Conservation (phyloP, 2,113 vertebrate species). For the Halcyon senegalensis region DNA sequence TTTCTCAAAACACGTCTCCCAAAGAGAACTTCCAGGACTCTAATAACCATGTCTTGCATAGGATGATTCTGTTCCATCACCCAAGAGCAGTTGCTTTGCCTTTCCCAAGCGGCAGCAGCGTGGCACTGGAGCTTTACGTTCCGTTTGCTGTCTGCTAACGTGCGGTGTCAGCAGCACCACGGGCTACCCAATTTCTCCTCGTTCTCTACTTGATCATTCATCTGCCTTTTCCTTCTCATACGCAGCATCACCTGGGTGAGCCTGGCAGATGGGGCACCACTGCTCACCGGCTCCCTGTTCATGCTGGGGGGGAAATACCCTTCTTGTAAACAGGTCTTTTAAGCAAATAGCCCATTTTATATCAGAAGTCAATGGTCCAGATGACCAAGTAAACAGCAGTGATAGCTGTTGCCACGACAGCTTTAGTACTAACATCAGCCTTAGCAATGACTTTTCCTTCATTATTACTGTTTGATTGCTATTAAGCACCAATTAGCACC, state of each 20-base stretch:
- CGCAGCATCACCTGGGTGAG: neutral
- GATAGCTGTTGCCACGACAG: conserved; percentile 56
- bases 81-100: neutral
- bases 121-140: neutral
- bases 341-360: conserved; percentile 51
- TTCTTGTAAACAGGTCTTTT: conserved; percentile 39
- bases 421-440: conserved; percentile 50
- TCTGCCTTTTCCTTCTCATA: neutral
- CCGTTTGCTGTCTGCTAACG: neutral
- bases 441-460: conserved; percentile 45
- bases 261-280: neutral
- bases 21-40: neutral
- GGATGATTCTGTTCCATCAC: neutral
- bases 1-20: neutral
- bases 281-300: neutral
- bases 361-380: conserved; percentile 48
- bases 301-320: neutral
- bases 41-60: neutral
- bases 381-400: conserved; percentile 42
- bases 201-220: neutral
- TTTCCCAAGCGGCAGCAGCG: neutral
- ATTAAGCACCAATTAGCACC: conserved; percentile 45
- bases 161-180: neutral
- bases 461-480: conserved; percentile 32
- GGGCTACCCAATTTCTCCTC: neutral